Evolutionary conservation across 2,888 invertebrate genomes (phyloP), one percentile per base, ranked within the genome.

Genomic region (Archaeoteleia sp.): DNA sequence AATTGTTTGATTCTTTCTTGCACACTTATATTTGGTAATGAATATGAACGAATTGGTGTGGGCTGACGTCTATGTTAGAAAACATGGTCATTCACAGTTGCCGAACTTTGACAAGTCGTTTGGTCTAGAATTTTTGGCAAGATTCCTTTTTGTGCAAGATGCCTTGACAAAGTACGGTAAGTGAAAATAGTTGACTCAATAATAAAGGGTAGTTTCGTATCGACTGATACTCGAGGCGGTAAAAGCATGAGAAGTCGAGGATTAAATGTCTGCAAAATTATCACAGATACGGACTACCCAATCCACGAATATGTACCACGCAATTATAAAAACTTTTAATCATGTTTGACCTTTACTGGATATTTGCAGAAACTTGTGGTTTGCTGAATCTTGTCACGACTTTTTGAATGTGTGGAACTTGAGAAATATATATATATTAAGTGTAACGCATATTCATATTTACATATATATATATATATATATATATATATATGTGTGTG

Each of bases 1-100:
- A n/a, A 32, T 32, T 54, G 12, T 25, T 29, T 40, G 3, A 7
- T 35, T 48, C 2, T 30, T 12, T 1, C 1, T 10, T n/a, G 6
- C 55, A 66, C 69, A 67, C 66, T 73, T 70, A 74, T 75, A 70
- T 78, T 78, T 76, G 78, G 74, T 77, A 32, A 51, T 70, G 75
- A 53, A 77, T 77, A 83, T 83, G 81, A 80, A 83, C 80, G 63
- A 82, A 81, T 83, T 83, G 83, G 81, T 84, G 84, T 85, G 83
- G 84, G 85, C 84, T 84, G 84, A 84, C 83, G 79, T 84, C 78
- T 82, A 82, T 85, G 85, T 85, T 84, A 84, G 85, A 84, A 80
- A 83, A 82, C 81, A 82, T 82, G 83, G 83, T 78, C 82, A 84
- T 82, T 78, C 78, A 80, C 75, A 78, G 77, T 77, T 75, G 74